A percentile compares a stretch with the other conserved stretches of the same genome.
phyloP scores from a whole-genome alignment of 1,140 invertebrate species.

The Drosophila ohnishii region DNA sequence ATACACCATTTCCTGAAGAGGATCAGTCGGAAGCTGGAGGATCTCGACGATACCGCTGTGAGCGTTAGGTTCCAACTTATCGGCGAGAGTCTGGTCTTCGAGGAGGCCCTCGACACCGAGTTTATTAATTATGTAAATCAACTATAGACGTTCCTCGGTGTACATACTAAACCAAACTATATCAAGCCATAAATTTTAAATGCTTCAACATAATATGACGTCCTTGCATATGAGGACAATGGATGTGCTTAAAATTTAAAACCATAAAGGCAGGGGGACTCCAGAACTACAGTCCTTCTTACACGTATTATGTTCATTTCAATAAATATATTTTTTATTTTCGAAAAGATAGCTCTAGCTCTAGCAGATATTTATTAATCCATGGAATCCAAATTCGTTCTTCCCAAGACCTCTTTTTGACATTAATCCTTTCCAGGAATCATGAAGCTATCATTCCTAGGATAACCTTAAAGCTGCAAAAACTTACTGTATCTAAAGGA shows the following conservation, averaged over 20 bases:
- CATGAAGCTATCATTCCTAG: neutral
- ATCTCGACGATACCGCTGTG: neutral
- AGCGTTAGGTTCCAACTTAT: neutral
- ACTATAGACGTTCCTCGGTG: neutral
- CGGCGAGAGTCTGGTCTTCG: neutral
- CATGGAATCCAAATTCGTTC: neutral
- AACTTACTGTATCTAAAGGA: neutral
- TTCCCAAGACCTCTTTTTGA: neutral
- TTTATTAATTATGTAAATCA: constrained; percentile 6
- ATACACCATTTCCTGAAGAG: neutral
- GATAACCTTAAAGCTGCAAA: neutral
- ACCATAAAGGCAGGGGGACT: too few relatives aligned
- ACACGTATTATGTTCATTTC: too few relatives aligned
- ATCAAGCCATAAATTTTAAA: neutral
- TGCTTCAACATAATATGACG: neutral
- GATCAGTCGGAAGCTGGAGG: neutral
- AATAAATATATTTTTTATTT: too few relatives aligned
- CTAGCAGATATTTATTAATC: neutral
- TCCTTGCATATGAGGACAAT: neutral
- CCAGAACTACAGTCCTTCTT: too few relatives aligned
- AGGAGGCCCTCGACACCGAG: neutral
- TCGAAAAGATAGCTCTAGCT: too few relatives aligned
- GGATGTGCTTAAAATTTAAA: neutral
- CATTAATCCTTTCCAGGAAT: neutral
- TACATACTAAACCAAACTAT: too few relatives aligned